phyloP scores from a whole-genome alignment of 2,888 invertebrate genomes.

The Malacosoma neustria region DNA sequence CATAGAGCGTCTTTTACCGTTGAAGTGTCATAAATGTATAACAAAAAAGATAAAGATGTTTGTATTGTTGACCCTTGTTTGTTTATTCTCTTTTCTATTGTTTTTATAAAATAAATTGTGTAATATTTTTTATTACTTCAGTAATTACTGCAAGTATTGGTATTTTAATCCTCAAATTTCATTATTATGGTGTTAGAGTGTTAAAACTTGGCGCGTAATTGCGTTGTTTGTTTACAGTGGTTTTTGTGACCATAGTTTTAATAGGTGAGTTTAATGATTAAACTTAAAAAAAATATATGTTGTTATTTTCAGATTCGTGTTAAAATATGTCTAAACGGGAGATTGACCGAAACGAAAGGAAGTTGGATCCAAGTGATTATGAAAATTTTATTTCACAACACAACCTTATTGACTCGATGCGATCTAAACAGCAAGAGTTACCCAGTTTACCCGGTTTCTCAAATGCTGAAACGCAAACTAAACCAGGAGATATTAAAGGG shows the following conservation, averaged over 20 bases:
- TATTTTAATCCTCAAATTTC: no score
- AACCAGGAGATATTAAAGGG: constrained; percentile 57
- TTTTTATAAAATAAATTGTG: neutral
- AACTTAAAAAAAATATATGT: no score
- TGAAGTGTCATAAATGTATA: no score
- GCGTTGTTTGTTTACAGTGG: constrained; percentile 61
- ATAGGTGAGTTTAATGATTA: constrained; percentile 8
- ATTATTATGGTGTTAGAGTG: no score
- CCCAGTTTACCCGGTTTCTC: constrained; percentile 69
- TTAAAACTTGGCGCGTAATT: constrained; percentile 49
- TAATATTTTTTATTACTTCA: no score
- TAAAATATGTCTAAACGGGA: constrained; percentile 68
- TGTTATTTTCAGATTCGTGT: constrained; percentile 23
- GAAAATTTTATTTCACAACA: constrained; percentile 67
- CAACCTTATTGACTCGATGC: constrained; percentile 61
- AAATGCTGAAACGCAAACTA: constrained; percentile 71
- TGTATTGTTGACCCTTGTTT: constrained; percentile 20
- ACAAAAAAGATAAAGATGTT: neutral
- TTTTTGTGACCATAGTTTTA: constrained; percentile 25
- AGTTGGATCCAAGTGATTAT: constrained; percentile 64
- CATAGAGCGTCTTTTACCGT: no score
- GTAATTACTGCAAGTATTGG: no score
- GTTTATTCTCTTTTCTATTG: constrained; percentile 19
- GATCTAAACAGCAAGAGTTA: constrained; percentile 60
- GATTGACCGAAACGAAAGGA: constrained; percentile 60